A percentile compares a stretch with the other conserved stretches of the same genome.
phyloP scores from a whole-genome alignment of 2,797 vertebrate species.

The Sebastes trivittatus region DNA sequence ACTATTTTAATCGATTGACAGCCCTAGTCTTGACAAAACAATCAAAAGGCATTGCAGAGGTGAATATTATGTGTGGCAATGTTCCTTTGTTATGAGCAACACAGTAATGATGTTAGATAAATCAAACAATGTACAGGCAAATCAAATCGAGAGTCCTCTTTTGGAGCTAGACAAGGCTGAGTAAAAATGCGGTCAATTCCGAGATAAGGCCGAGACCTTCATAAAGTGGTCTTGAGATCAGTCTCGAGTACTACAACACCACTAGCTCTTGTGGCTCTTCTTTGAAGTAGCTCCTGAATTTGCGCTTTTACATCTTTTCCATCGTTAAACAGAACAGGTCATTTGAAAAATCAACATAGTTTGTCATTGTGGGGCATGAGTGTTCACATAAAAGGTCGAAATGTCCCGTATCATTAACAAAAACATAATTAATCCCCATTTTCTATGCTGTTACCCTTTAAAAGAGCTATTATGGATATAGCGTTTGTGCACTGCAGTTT shows the following conservation, averaged over 20 bases:
- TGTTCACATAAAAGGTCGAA: neutral
- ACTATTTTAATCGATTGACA: too few species aligned
- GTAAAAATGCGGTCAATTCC: neutral
- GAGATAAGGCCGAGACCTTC: neutral
- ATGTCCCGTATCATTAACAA: neutral
- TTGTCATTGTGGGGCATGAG: neutral
- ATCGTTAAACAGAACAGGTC: neutral
- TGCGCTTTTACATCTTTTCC: neutral
- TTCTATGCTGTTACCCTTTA: neutral
- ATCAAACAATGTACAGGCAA: neutral
- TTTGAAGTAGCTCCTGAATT: neutral
- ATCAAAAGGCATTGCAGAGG: too few species aligned
- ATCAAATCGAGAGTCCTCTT: neutral
- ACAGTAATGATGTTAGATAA: neutral
- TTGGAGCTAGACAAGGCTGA: neutral
- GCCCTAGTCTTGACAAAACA: too few species aligned
- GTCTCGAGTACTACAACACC: neutral
- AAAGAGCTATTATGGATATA: neutral
- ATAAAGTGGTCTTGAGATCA: neutral
- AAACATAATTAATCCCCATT: neutral
- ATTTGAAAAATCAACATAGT: neutral
- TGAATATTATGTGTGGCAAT: too few species aligned
- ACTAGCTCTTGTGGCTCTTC: neutral
- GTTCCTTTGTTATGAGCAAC: too few species aligned
- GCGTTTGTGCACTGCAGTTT: neutral